These are phyloP conservation scores for Hydrozoanthus tunicans DNA, from an alignment of 64 coral and sea anemone genomes.

Conservation along the genomic window DNA sequence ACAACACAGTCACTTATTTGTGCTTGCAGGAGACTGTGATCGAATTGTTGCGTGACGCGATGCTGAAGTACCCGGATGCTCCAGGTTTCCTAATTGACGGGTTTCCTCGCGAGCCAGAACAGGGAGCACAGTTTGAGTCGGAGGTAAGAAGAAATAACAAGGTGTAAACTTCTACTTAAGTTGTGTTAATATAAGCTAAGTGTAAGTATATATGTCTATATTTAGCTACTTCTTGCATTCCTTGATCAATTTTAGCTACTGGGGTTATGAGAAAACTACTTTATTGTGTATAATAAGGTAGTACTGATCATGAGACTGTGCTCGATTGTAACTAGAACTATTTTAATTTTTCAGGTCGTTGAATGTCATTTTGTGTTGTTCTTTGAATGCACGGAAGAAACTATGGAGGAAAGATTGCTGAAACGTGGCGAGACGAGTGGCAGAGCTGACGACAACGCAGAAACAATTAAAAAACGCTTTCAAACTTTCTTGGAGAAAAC, in stretches of 20 bases:
- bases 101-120: conserved; percentile 72
- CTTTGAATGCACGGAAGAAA: conserved; percentile 78
- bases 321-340: background rate
- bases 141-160: conserved; percentile 23
- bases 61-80: conserved; percentile 65
- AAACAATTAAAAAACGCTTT: conserved; percentile 80
- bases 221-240: too few relatives aligned
- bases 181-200: background rate
- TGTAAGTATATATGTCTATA: background rate
- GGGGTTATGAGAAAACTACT: too few relatives aligned
- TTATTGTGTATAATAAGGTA: background rate
- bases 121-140: conserved; percentile 82
- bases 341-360: conserved; percentile 51
- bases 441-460: conserved; percentile 74
- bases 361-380: conserved; percentile 86
- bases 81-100: conserved; percentile 93
- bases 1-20: background rate
- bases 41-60: conserved; percentile 75
- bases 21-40: conserved; percentile 68
- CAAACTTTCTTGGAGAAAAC: conserved; percentile 80
- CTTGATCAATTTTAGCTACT: too few relatives aligned
- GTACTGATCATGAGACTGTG: background rate
- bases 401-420: conserved; percentile 72
- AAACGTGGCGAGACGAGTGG: conserved; percentile 85
- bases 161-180: background rate